phyloP scores from a whole-genome alignment of 2,113 vertebrate genomes.

The Silurus meridionalis region DNA sequence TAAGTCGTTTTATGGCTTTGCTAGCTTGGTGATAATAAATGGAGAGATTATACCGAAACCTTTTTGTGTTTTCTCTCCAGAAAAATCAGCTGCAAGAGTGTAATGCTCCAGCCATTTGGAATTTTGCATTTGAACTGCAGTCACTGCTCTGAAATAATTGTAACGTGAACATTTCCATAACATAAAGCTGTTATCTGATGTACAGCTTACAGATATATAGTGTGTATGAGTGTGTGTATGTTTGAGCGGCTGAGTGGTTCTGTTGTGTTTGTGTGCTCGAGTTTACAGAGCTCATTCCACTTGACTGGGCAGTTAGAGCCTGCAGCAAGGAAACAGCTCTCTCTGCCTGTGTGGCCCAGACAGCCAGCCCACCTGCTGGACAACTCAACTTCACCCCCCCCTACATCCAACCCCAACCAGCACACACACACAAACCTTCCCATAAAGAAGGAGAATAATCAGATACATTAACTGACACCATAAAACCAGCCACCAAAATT shows the following conservation, averaged over 20 bases:
- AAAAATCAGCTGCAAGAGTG: not conserved
- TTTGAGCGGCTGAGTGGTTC: not conserved
- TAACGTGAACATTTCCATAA: not conserved
- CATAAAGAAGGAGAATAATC: not conserved
- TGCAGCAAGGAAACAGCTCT: conserved; percentile 6
- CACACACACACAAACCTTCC: not conserved
- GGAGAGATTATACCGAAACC: not conserved
- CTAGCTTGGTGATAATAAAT: not conserved
- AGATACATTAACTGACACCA: conserved; percentile 11
- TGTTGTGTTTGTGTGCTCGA: not conserved
- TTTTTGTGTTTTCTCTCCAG: not conserved
- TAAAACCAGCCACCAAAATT: not conserved
- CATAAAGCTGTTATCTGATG: no score
- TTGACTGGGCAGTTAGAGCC: conserved; percentile 17
- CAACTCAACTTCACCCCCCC: not conserved
- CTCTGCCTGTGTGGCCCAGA: conserved; percentile 17
- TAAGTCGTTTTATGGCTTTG: not conserved
- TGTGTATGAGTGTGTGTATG: not conserved
- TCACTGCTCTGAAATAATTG: not conserved
- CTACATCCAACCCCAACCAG: not conserved
- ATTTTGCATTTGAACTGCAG: not conserved
- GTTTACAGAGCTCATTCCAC: conserved; percentile 23
- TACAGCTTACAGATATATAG: not conserved
- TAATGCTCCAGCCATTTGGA: no score
- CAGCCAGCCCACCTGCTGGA: conserved; percentile 21